phyloP scores from a whole-genome alignment of 2,888 invertebrate species.

The Pachycephus smyrnensis region DNA sequence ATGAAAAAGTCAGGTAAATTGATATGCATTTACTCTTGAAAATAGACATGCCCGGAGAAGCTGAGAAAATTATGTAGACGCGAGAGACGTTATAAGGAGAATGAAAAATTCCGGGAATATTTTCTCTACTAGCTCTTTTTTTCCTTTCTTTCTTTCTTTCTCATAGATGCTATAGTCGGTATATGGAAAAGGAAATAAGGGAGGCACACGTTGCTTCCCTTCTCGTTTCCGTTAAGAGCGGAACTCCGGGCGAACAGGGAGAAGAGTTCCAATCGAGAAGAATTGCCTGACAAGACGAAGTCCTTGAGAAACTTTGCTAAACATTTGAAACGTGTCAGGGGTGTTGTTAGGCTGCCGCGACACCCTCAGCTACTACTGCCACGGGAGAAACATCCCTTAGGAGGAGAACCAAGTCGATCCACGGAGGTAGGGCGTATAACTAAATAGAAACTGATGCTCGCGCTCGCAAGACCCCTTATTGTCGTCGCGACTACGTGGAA shows the following conservation, averaged over 20 bases:
- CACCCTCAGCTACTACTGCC: conserved; percentile 12
- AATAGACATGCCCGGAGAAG: neutral
- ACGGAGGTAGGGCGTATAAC: conserved; percentile 33
- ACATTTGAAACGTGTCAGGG: conserved; percentile 42
- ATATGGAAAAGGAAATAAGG: neutral
- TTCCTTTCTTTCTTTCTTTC: neutral
- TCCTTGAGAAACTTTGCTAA: conserved; percentile 50
- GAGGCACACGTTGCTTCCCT: neutral
- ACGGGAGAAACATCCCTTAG: neutral
- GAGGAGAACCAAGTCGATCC: neutral
- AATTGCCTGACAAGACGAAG: conserved; percentile 37
- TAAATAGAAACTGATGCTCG: conserved; percentile 58
- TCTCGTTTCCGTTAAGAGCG: neutral
- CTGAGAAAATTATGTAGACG: neutral
- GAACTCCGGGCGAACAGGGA: neutral
- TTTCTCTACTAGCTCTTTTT: neutral
- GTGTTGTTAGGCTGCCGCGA: conserved; percentile 9
- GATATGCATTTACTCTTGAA: neutral
- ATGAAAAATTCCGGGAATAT: conserved; percentile 19
- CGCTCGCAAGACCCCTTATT: conserved; percentile 50
- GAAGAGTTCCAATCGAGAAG: conserved; percentile 3
- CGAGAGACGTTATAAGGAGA: conserved; percentile 13
- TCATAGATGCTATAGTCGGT: neutral
- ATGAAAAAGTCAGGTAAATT: neutral
- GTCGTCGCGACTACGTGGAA: conserved; percentile 52